These are phyloP conservation scores for Cactoblastis cactorum DNA, from an alignment of 2,888 invertebrate species.

Conservation along the genomic window DNA sequence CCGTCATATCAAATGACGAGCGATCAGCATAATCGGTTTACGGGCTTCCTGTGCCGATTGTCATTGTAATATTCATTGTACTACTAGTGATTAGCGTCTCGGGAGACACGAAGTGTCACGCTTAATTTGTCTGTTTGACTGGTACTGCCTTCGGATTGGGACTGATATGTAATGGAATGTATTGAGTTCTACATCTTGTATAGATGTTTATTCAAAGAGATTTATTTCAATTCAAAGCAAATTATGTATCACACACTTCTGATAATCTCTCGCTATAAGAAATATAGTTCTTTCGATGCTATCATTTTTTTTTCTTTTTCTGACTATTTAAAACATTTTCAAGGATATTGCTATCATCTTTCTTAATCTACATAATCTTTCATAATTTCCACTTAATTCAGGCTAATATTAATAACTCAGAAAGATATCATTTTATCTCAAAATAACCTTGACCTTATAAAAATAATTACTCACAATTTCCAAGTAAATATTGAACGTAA, in stretches of 20 bases:
- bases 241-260: no score
- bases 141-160: neutral
- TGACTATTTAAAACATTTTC: no score
- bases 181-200: neutral
- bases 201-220: no score
- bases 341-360: no score
- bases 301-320: no score
- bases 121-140: slow-evolving; percentile 46
- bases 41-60: slow-evolving; percentile 66
- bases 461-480: neutral
- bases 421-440: no score
- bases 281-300: no score
- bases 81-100: slow-evolving; percentile 68
- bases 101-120: slow-evolving; percentile 44
- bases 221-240: no score
- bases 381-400: no score
- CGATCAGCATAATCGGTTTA: slow-evolving; percentile 74
- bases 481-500: neutral
- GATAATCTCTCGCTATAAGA: no score
- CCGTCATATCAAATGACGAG: slow-evolving; percentile 65
- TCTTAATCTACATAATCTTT: no score
- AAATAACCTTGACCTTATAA: neutral
- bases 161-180: neutral
- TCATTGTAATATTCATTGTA: slow-evolving; percentile 67
- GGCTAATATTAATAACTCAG: no score